Conservation (phyloP, 1,140 invertebrate genomes). For the Sesamia nonagrioides region DNA sequence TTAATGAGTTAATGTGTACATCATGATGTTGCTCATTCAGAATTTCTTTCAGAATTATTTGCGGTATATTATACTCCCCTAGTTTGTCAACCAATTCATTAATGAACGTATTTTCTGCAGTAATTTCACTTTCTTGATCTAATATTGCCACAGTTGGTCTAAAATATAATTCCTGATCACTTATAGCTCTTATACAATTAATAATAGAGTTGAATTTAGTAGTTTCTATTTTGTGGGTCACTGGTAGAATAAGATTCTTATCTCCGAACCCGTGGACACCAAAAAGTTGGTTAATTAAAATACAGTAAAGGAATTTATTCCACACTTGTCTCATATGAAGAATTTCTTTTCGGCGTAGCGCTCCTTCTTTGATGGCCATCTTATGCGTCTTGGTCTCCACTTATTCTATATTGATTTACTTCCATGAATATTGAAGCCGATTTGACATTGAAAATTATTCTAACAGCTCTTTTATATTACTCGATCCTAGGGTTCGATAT, state of each 20-base stretch:
- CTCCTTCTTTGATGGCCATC: too few species aligned
- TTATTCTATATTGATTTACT: too few species aligned
- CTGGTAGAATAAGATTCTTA: background rate
- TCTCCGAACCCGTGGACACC: background rate
- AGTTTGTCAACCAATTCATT: slow-evolving; percentile 40
- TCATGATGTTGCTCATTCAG: slow-evolving; percentile 38
- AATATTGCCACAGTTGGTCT: slow-evolving; percentile 51
- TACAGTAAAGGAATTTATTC: too few species aligned
- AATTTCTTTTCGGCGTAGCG: too few species aligned
- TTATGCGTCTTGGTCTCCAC: too few species aligned
- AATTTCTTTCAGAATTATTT: slow-evolving; percentile 34
- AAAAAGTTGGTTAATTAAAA: too few species aligned
- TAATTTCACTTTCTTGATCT: background rate
- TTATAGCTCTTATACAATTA: slow-evolving; percentile 50
- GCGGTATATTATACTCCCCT: slow-evolving; percentile 11
- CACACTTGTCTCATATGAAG: background rate
- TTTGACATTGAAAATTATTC: too few species aligned
- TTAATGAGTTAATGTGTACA: slow-evolving; percentile 39
- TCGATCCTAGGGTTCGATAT: too few species aligned
- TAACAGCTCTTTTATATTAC: too few species aligned
- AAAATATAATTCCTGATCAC: slow-evolving; percentile 30
- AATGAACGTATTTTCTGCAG: slow-evolving; percentile 31
- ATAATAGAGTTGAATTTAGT: slow-evolving; percentile 21
- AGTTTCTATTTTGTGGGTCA: background rate
- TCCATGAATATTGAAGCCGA: too few species aligned